A percentile compares a stretch with the other conserved stretches of the same genome.
Evolutionary conservation across 1,140 invertebrate genomes (phyloP).

Genomic region (Caenorhabditis briggsae): DNA sequence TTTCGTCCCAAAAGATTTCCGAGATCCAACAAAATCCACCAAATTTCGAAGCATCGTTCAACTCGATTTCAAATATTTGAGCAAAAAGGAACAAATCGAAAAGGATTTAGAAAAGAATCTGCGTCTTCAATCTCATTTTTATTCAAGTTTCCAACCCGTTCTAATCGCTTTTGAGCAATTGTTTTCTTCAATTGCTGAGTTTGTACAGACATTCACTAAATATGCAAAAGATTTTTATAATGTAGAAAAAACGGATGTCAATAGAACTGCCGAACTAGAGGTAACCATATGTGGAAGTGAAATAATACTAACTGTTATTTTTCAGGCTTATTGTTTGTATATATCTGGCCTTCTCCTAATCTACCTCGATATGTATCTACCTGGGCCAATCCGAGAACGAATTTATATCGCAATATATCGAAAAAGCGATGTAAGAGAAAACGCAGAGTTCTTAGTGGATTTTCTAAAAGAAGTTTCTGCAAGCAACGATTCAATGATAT

Average conservation of each 20-base stretch:
- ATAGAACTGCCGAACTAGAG: not conserved
- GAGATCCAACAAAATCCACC: constrained; percentile 21
- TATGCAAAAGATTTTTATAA: not conserved
- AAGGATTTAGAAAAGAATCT: constrained; percentile 31
- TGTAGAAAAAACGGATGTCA: not conserved
- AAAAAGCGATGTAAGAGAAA: constrained; percentile 12
- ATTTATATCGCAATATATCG: constrained; percentile 33
- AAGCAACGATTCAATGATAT: not conserved
- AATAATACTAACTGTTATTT: too few relatives aligned
- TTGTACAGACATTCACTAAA: constrained; percentile 10
- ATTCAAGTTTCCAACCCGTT: constrained; percentile 21
- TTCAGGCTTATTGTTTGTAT: constrained; percentile 37
- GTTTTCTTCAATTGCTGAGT: constrained; percentile 2
- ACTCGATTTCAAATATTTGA: constrained; percentile 34
- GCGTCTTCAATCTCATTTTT: constrained; percentile 12
- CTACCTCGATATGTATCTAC: constrained; percentile 2
- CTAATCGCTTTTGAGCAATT: constrained; percentile 36
- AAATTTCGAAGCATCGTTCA: constrained; percentile 1
- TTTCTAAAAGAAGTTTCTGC: not conserved
- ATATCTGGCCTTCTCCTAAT: constrained; percentile 6
- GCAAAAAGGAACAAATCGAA: constrained; percentile 35
- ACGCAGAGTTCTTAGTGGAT: constrained; percentile 25
- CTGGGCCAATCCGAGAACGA: constrained; percentile 14
- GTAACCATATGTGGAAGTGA: not conserved
- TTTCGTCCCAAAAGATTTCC: constrained; percentile 25